phyloP scores from a whole-genome alignment of 1,140 invertebrate species.

The Thereuonema tuberculata region DNA sequence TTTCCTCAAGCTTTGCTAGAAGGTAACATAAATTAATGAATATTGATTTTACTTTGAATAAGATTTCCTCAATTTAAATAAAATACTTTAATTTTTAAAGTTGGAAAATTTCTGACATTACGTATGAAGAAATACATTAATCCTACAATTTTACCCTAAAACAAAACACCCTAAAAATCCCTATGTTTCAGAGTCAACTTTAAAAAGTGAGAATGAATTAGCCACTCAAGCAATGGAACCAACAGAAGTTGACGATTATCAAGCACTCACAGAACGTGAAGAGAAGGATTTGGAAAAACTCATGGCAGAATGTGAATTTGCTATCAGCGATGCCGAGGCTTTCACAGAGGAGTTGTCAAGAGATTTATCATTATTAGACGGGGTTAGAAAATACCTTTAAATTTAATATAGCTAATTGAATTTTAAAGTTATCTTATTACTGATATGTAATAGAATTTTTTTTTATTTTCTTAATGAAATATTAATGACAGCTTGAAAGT shows the following conservation, averaged over 20 bases:
- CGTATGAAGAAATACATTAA: no score
- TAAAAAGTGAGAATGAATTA: constrained; percentile 10
- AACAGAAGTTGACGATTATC: constrained; percentile 49
- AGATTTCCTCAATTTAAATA: no score
- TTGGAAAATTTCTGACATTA: no score
- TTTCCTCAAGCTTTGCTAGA: constrained; percentile 50
- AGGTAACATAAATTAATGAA: constrained; percentile 8
- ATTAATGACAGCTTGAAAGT: no score
- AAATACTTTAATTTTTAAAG: no score
- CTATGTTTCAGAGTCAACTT: not conserved
- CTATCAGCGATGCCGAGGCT: constrained; percentile 68
- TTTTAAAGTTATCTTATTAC: not conserved
- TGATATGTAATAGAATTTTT: no score
- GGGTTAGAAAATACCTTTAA: constrained; percentile 39
- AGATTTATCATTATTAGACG: constrained; percentile 67
- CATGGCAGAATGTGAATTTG: constrained; percentile 57
- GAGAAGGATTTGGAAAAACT: constrained; percentile 56
- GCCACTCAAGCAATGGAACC: constrained; percentile 18
- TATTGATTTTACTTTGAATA: no score
- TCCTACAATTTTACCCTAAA: no score
- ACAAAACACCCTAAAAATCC: no score
- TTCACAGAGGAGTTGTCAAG: constrained; percentile 70
- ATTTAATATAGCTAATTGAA: not conserved
- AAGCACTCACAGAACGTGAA: constrained; percentile 69
- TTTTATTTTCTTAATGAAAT: no score